Base-by-base conservation (phyloP, 2,797 vertebrate species). In the Crax fasciolata region DNA sequence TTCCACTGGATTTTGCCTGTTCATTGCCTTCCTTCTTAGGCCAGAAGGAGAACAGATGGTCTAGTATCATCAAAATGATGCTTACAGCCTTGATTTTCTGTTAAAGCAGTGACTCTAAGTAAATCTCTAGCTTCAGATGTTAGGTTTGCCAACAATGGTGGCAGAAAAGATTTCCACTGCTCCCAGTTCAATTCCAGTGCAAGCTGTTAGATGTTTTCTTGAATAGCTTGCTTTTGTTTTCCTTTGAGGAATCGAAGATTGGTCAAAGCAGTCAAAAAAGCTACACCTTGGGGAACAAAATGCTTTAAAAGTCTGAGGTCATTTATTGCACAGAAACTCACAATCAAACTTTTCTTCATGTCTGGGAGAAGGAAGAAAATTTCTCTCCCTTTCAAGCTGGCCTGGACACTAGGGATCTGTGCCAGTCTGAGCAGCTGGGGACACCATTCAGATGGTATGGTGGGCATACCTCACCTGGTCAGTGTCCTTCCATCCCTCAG, bases 41-140 rank as follows among this genome's bases (percentile, higher is more conserved):
- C 32, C 0, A 1, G 38, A 95, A 92, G 62, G 44, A 78, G 59
- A 94, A 87, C 58, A 96, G 76, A 81, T 78, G 43, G 39, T 70
- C 48, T 90, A 52, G 23, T 73, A 41, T 8, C 25, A 52, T 87
- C 66, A 73, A 82, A 89, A 48, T 23, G 3, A 13, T 90, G 35
- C 16, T 84, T 62, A 52, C 11, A 65, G 11, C n/a, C 84, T 94
- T 92, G 48, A 4, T 48, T 88, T 92, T 84, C 66, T 75, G 27
- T 62, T 68, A 82, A 85, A 81, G 86, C 12, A 38, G 46, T 32
- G n/a, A 81, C 25, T 84, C 20, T 43, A 72, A 86, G 20, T 55
- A 93, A 84, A 84, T 27, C 6, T 62, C 23, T 65, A 86, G 9
- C 74, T 92, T 87, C 73, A 73, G 43, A 55, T n/a, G 14, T 58